Evolutionary conservation across 2,888 invertebrate species (phyloP).

Genomic region (Isotomurus palustris): DNA sequence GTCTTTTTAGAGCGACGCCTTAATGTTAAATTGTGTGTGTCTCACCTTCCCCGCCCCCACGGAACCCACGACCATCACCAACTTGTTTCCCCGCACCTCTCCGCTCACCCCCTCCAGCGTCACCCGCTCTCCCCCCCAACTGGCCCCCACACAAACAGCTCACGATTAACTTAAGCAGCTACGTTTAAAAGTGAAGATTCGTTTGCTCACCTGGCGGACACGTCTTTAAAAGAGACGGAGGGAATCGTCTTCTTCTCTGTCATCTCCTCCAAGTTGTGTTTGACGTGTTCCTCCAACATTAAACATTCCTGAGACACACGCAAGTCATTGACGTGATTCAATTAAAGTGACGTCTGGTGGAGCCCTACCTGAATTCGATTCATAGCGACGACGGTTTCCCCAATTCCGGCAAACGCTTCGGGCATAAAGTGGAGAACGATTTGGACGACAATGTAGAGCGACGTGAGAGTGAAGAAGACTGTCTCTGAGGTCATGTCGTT

Average conservation of each 20-base stretch:
- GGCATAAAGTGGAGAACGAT: constrained; percentile 33
- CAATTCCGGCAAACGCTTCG: constrained; percentile 18
- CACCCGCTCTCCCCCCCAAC: too few relatives aligned
- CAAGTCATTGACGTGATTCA: too few relatives aligned
- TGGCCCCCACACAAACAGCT: too few relatives aligned
- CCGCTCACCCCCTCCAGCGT: constrained; percentile 18
- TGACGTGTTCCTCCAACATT: too few relatives aligned
- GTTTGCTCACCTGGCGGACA: too few relatives aligned
- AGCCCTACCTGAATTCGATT: constrained; percentile 22
- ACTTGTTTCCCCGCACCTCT: constrained; percentile 19
- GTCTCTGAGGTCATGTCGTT: constrained; percentile 27
- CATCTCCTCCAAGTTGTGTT: too few relatives aligned
- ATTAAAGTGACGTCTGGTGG: too few relatives aligned
- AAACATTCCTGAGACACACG: too few relatives aligned
- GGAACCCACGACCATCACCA: constrained; percentile 35
- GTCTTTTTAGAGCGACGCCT: neutral
- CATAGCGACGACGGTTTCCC: constrained; percentile 29
- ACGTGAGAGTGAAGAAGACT: constrained; percentile 32
- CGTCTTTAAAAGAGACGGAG: too few relatives aligned
- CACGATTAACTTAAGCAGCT: too few relatives aligned
- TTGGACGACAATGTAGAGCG: constrained; percentile 24
- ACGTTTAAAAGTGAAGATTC: too few relatives aligned
- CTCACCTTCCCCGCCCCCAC: constrained; percentile 25
- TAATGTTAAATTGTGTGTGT: neutral
- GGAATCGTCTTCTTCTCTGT: too few relatives aligned